These are phyloP conservation scores for Schizaphis graminum DNA, from an alignment of 2,888 invertebrate species.

Conservation along the genomic window DNA sequence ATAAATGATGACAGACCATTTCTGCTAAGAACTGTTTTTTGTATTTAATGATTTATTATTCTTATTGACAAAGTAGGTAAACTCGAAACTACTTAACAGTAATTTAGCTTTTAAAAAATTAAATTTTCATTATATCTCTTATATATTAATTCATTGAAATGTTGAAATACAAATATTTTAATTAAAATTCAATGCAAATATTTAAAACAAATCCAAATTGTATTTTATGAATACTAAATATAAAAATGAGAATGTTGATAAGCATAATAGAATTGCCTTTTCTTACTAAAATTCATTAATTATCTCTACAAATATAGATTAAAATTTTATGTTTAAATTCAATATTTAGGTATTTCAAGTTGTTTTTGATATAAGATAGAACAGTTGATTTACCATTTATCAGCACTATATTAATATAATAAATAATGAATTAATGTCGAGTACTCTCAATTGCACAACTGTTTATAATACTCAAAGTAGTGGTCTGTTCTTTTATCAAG, in stretches of 20 bases:
- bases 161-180: neutral
- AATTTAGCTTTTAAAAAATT: neutral
- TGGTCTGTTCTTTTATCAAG: too few species aligned
- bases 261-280: neutral
- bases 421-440: neutral
- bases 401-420: neutral
- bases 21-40: neutral
- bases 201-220: neutral
- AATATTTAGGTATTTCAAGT: neutral
- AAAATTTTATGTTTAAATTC: neutral
- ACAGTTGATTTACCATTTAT: neutral
- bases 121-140: neutral
- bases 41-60: neutral
- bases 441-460: too few species aligned
- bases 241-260: neutral
- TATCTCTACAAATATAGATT: neutral
- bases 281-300: neutral
- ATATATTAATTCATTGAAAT: neutral
- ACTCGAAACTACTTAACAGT: neutral
- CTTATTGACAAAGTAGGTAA: neutral
- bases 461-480: too few species aligned
- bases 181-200: neutral
- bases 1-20: neutral
- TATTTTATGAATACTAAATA: neutral
- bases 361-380: neutral